These are phyloP conservation scores for Crocuta crocuta DNA, from an alignment of 2,113 vertebrate species.

Conservation along the genomic window DNA sequence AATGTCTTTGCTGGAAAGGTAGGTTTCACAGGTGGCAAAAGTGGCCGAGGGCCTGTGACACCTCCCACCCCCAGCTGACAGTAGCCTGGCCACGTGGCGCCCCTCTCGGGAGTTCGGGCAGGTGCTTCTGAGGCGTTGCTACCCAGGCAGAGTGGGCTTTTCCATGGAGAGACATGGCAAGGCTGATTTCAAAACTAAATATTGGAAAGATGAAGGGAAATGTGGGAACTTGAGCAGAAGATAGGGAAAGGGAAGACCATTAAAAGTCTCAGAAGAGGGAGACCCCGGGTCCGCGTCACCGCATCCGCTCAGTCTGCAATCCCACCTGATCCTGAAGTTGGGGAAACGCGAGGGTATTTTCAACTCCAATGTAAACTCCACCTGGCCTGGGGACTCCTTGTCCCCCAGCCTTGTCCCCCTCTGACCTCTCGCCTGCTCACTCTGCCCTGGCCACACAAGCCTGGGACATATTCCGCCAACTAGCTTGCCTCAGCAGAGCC, in stretches of 20 bases:
- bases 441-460: not conserved
- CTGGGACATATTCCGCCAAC: too few relatives aligned
- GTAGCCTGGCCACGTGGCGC: accelerated
- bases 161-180: accelerated
- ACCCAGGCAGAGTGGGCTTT: not conserved
- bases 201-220: not conserved
- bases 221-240: not conserved
- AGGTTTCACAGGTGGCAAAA: accelerated
- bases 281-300: accelerated
- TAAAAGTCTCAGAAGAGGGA: not conserved
- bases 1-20: not conserved
- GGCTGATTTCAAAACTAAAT: not conserved
- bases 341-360: not conserved
- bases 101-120: accelerated
- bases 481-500: not conserved
- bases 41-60: too few relatives aligned
- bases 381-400: accelerated
- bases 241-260: accelerated
- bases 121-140: accelerated
- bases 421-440: accelerated
- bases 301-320: not conserved
- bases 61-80: accelerated
- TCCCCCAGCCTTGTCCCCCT: not conserved
- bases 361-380: not conserved
- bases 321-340: not conserved